Percentiles rank a stretch among this genome's conserved stretches.
phyloP scores from a whole-genome alignment of 2,797 vertebrate species.

The Argyrosomus regius region DNA sequence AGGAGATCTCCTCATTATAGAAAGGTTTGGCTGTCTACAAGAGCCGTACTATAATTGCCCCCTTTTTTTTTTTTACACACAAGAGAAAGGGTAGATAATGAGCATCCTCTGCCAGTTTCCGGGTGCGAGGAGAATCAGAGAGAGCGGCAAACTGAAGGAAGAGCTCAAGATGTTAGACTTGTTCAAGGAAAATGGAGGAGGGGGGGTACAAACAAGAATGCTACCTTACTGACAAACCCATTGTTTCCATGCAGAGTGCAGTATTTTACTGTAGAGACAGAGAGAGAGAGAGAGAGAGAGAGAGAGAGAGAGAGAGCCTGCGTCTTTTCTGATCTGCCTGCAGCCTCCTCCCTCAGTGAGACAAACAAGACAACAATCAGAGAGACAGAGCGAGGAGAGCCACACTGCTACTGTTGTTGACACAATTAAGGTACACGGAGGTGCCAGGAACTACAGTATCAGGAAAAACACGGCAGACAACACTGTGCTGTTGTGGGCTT shows the following conservation, averaged over 20 bases:
- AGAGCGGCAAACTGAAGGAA: slow-evolving; percentile 42
- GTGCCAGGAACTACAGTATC: slow-evolving; percentile 12
- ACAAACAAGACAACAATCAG: slow-evolving; percentile 48
- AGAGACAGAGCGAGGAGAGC: slow-evolving; percentile 1
- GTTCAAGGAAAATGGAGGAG: slow-evolving; percentile 49
- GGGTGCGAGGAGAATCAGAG: slow-evolving; percentile 56
- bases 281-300: background rate
- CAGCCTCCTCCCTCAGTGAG: slow-evolving; percentile 34
- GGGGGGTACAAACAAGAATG: slow-evolving; percentile 44
- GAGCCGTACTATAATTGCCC: slow-evolving; percentile 65
- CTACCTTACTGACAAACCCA: slow-evolving; percentile 56
- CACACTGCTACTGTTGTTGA: slow-evolving; percentile 29
- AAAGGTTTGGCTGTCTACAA: slow-evolving; percentile 57
- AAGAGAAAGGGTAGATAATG: slow-evolving; percentile 68
- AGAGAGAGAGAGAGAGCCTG: background rate
- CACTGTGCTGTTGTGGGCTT: background rate
- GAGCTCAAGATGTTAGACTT: slow-evolving; percentile 65
- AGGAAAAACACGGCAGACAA: slow-evolving; percentile 1
- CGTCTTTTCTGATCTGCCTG: slow-evolving; percentile 46
- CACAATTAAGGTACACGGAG: slow-evolving; percentile 45
- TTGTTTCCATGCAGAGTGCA: slow-evolving; percentile 61
- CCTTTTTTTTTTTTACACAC: slow-evolving; percentile 41
- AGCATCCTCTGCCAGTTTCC: slow-evolving; percentile 68
- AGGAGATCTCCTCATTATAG: slow-evolving; percentile 76
- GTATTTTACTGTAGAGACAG: slow-evolving; percentile 17